Conservation (phyloP, 1,140 invertebrate genomes). For the Diabrotica undecimpunctata region DNA sequence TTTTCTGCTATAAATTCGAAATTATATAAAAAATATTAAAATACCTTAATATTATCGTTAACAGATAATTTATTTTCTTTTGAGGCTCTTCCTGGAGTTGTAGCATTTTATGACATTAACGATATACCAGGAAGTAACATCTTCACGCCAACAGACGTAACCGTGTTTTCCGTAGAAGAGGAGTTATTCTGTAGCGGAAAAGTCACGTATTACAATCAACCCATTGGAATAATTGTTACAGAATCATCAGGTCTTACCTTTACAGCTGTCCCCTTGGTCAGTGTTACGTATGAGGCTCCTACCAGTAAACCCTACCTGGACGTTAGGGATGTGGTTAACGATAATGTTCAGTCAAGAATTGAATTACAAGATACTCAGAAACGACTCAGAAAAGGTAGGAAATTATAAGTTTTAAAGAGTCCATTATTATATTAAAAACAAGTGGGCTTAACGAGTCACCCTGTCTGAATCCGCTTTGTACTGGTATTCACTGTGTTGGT, state of each 20-base stretch:
- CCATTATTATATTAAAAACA: too few relatives aligned
- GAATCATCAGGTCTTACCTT: slow-evolving; percentile 57
- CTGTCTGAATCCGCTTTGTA: too few relatives aligned
- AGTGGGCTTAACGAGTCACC: too few relatives aligned
- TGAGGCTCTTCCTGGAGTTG: slow-evolving; percentile 56
- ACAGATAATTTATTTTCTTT: neutral
- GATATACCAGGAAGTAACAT: slow-evolving; percentile 72
- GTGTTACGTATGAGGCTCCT: slow-evolving; percentile 57
- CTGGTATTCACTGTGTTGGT: too few relatives aligned
- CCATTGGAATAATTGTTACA: slow-evolving; percentile 69
- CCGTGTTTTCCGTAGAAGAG: slow-evolving; percentile 41
- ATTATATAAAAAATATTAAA: too few relatives aligned
- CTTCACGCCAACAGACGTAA: slow-evolving; percentile 47
- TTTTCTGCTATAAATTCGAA: too few relatives aligned
- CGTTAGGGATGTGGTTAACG: slow-evolving; percentile 54
- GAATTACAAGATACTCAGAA: slow-evolving; percentile 26
- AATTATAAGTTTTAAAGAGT: neutral
- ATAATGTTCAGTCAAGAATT: slow-evolving; percentile 26
- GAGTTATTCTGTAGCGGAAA: slow-evolving; percentile 51
- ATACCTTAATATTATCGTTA: too few relatives aligned
- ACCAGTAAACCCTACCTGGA: slow-evolving; percentile 55
- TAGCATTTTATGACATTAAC: slow-evolving; percentile 66
- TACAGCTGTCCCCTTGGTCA: slow-evolving; percentile 61
- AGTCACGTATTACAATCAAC: slow-evolving; percentile 66
- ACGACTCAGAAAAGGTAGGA: slow-evolving; percentile 32